Percentiles rank a stretch among this genome's conserved stretches.
Conservation (phyloP, 1,140 invertebrate species). For the Sarcophaga bullata region DNA sequence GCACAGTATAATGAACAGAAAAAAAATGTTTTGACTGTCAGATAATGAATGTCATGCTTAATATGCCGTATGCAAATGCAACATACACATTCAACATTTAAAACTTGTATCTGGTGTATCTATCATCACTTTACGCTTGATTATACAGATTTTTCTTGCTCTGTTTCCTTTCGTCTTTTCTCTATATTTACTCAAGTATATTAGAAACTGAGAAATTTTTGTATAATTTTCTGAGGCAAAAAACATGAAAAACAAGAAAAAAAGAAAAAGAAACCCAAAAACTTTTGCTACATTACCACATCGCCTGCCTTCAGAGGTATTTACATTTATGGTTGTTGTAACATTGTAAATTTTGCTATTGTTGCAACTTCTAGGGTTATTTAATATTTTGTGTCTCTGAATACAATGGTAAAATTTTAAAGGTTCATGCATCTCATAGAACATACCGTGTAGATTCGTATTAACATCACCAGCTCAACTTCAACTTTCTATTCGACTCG, state of each 20-base stretch:
- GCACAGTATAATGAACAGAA: background rate
- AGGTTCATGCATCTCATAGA: background rate
- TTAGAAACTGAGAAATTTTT: too few relatives aligned
- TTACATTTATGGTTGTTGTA: background rate
- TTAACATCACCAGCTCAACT: background rate
- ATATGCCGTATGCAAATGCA: background rate
- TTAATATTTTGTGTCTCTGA: background rate
- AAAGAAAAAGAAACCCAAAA: background rate
- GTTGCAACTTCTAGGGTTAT: background rate
- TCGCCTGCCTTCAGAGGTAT: background rate
- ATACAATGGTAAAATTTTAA: background rate
- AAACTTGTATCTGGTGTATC: background rate
- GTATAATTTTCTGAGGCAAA: too few relatives aligned
- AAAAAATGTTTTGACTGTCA: background rate
- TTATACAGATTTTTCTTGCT: conserved; percentile 24
- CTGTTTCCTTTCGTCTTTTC: too few relatives aligned
- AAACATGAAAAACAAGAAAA: too few relatives aligned
- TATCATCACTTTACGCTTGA: conserved; percentile 39
- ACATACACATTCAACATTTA: background rate
- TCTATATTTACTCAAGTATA: too few relatives aligned
- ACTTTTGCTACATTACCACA: conserved; percentile 14
- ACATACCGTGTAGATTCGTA: background rate
- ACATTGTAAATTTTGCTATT: background rate
- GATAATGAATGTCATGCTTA: background rate
- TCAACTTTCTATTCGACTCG: background rate